A percentile compares a stretch with the other conserved stretches of the same genome.
Conservation (phyloP, 2,113 vertebrate species). For the Triplophysa dalaica region DNA sequence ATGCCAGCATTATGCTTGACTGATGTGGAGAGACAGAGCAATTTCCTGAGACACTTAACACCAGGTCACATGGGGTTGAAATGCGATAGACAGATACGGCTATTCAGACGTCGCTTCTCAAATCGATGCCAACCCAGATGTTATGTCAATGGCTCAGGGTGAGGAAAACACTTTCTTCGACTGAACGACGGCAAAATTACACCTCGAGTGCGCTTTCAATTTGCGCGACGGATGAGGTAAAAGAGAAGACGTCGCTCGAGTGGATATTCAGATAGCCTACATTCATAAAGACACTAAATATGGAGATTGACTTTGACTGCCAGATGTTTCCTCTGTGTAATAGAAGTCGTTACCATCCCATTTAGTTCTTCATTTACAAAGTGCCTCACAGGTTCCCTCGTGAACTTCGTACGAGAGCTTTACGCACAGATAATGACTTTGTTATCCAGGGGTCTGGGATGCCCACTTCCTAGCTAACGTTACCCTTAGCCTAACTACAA, state of each 20-base stretch:
- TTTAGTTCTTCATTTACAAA: slow-evolving; percentile 35
- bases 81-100: slow-evolving; percentile 51
- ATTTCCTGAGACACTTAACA: slow-evolving; percentile 61
- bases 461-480: slow-evolving; percentile 40
- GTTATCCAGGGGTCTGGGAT: slow-evolving; percentile 54
- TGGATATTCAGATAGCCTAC: slow-evolving; percentile 49
- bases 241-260: slow-evolving; percentile 21
- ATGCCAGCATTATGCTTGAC: slow-evolving; percentile 58
- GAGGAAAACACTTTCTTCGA: slow-evolving; percentile 32
- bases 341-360: slow-evolving; percentile 51
- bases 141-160: slow-evolving; percentile 53
- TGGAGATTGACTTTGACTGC: slow-evolving; percentile 47
- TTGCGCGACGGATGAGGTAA: slow-evolving; percentile 6
- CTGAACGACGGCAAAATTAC: slow-evolving; percentile 24
- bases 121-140: slow-evolving; percentile 55
- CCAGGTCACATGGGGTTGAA: slow-evolving; percentile 56
- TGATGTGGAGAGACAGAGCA: slow-evolving; percentile 59
- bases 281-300: slow-evolving; percentile 49
- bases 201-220: slow-evolving; percentile 33
- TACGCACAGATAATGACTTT: slow-evolving; percentile 56
- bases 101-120: slow-evolving; percentile 52
- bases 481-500: slow-evolving; percentile 43
- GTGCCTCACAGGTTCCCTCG: slow-evolving; percentile 40
- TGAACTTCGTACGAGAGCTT: slow-evolving; percentile 35
- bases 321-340: slow-evolving; percentile 51